Percentiles rank a stretch among this genome's conserved stretches.
These are phyloP conservation scores for Lycocerus yunnanus DNA, from an alignment of 2,888 invertebrate species.

Conservation along the genomic window DNA sequence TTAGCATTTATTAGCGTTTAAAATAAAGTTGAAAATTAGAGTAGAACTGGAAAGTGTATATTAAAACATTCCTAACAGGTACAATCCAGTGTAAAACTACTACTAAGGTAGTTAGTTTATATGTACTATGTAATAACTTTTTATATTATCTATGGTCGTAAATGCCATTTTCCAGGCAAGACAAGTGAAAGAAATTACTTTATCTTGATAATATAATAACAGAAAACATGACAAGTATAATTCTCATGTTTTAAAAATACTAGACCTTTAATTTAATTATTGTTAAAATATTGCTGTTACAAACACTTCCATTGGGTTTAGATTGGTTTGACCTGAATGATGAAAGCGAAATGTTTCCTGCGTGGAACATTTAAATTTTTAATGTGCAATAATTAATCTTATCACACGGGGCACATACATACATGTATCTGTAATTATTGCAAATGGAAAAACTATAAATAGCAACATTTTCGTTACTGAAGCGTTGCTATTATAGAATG, in stretches of 20 bases:
- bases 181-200: neutral
- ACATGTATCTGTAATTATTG: neutral
- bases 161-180: neutral
- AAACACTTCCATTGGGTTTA: neutral
- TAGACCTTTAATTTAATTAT: neutral
- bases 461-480: neutral
- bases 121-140: neutral
- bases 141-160: neutral
- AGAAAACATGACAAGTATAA: neutral
- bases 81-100: slow-evolving; percentile 12
- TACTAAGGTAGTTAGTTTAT: neutral
- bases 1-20: neutral
- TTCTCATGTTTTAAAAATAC: neutral
- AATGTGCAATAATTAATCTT: neutral
- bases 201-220: neutral
- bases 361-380: neutral
- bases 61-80: slow-evolving; percentile 18
- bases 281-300: neutral
- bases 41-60: slow-evolving; percentile 2
- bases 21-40: slow-evolving; percentile 8
- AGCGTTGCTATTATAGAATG: neutral
- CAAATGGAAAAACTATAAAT: neutral
- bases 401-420: neutral
- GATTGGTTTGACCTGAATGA: neutral
- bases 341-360: neutral